Percentiles rank a stretch among this genome's conserved stretches.
phyloP scores from a whole-genome alignment of 2,888 invertebrate genomes.

The Pachycephus smyrnensis region DNA sequence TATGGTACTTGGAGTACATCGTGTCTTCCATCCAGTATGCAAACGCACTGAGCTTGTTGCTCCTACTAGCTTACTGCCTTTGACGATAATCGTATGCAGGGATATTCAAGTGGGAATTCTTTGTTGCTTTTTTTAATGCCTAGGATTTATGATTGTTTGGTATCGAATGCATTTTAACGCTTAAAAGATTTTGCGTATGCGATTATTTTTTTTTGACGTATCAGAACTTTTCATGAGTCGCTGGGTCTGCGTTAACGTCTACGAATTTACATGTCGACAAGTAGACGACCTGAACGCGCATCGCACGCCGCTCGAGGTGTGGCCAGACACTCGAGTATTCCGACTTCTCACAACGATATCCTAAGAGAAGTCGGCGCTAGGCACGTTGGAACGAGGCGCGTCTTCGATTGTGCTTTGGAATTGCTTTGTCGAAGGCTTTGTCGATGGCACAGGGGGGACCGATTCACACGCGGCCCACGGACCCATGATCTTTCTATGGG shows the following conservation, averaged over 20 bases:
- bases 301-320: slow-evolving; percentile 39
- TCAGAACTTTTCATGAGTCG: background rate
- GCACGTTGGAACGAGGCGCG: slow-evolving; percentile 39
- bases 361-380: slow-evolving; percentile 14
- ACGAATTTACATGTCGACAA: slow-evolving; percentile 43
- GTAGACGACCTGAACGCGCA: slow-evolving; percentile 28
- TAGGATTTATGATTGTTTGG: background rate
- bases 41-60: background rate
- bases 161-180: background rate
- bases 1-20: background rate
- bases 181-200: background rate
- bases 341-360: slow-evolving; percentile 6
- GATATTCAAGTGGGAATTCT: background rate
- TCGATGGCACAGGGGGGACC: slow-evolving; percentile 43
- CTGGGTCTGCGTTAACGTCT: slow-evolving; percentile 9
- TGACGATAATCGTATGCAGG: too few species aligned
- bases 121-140: background rate
- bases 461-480: slow-evolving; percentile 61
- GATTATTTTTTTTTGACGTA: background rate
- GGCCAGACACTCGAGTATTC: slow-evolving; percentile 29
- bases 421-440: slow-evolving; percentile 44
- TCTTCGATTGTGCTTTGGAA: slow-evolving; percentile 46
- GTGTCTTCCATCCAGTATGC: background rate
- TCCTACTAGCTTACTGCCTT: background rate
- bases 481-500: slow-evolving; percentile 33